phyloP scores from a whole-genome alignment of 2,797 vertebrate genomes.

The Myripristis jacobus region DNA sequence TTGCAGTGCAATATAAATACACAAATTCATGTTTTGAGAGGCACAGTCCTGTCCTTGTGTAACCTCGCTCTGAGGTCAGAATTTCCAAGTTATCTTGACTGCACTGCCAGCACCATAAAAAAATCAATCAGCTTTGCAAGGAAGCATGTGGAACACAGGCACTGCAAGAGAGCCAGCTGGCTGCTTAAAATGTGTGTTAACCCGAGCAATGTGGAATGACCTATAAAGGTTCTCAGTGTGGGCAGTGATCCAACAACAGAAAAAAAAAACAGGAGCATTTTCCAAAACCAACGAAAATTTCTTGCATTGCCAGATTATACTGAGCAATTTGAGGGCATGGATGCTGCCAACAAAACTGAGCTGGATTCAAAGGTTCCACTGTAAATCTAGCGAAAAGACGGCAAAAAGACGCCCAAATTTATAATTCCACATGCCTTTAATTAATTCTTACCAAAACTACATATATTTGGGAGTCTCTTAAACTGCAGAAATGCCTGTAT shows the following conservation, averaged over 20 bases:
- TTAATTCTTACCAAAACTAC: no score
- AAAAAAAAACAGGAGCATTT: neutral
- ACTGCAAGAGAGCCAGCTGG: neutral
- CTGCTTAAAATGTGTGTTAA: neutral
- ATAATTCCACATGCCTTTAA: no score
- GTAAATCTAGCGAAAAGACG: neutral
- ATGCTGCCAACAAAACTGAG: neutral
- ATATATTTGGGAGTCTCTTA: no score
- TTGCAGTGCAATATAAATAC: neutral
- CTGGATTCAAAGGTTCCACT: neutral
- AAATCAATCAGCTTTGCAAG: neutral
- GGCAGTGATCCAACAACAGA: neutral
- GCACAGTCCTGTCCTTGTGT: neutral
- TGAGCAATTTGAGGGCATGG: neutral
- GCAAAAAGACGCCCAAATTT: no score
- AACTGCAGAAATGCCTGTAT: no score
- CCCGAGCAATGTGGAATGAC: neutral
- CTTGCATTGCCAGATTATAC: neutral
- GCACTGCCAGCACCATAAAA: neutral
- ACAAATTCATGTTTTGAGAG: neutral
- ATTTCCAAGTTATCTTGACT: constrained; percentile 10
- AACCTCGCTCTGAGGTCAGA: constrained; percentile 5
- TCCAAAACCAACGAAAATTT: neutral
- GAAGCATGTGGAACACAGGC: neutral
- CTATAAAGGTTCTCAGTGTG: neutral